Evolutionary conservation across 2,113 vertebrate genomes (phyloP), one percentile per base, ranked within the genome.

Genomic region (Solenodon paradoxus): DNA sequence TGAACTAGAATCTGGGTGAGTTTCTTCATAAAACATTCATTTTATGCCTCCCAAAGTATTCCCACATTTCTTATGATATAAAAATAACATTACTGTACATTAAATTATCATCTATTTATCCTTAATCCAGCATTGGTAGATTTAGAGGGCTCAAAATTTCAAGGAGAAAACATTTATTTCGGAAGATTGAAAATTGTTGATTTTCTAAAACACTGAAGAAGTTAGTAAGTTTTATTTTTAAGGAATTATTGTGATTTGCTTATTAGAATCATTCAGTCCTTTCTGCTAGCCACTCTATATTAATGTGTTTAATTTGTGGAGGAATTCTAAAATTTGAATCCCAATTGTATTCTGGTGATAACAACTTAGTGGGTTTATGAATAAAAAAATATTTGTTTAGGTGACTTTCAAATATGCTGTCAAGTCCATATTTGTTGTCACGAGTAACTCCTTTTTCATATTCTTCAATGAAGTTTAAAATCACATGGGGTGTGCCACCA

Each of bases 321-420:
- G 69, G 86, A 3, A 1, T 42, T 40, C 59, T 95, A 74, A 97
- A 97, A n/a, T 77, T 93, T 53, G 96, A 89, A 71, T 98, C 88
- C 98, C 98, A 98, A 5, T 91, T 96, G 51, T 98, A 98, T 92
- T 98, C 98, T 20, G 97, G 97, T 55, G 97, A 98, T 78, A 98
- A 83, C 7, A 98, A 22, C 63, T 96, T 98, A 68, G 94, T 93
- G 2, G 97, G 98, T 61, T 97, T 98, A 78, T 98, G 57, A 45
- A 93, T 51, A 95, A 98, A 93, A 66, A 96, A 96, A 28, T 98
- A 98, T 75, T 96, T 98, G 78, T 98, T 98, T 63, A 98, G 64
- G 59, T 98, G 90, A 51, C 64, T 87, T 86, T 97, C 97, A 20
- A 94, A 98, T 2, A 68, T 2, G 9, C 96, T 97, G 19, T 79